Percentiles rank a stretch among this genome's conserved stretches.
Evolutionary conservation across 2,113 vertebrate genomes (phyloP).

Genomic region (Gobius niger): DNA sequence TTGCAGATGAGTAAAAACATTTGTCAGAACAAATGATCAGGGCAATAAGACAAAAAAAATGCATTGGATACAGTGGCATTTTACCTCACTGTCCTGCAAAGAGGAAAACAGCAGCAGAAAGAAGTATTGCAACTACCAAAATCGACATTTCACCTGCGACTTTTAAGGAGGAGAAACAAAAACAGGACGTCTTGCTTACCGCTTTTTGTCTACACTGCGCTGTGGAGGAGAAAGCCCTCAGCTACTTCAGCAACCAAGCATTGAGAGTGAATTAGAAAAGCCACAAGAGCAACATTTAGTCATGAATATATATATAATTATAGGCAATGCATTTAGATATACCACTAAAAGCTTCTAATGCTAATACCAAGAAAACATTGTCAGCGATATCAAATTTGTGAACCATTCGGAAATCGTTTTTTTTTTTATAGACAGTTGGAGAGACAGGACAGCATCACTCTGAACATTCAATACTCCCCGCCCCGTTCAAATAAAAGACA

Average conservation of each 20-base stretch:
- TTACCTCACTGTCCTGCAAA: conserved; percentile 77
- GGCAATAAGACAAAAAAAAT: conserved; percentile 77
- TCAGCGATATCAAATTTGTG: conserved; percentile 12
- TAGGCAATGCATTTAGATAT: conserved; percentile 54
- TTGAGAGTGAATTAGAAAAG: conserved; percentile 16
- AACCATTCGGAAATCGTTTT: conserved; percentile 47
- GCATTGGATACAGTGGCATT: conserved; percentile 63
- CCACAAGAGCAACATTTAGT: neutral
- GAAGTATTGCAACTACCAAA: conserved; percentile 53
- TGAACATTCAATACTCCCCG: conserved; percentile 27
- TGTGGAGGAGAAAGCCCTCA: conserved; percentile 79
- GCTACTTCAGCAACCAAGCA: conserved; percentile 62
- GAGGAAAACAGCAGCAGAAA: conserved; percentile 68
- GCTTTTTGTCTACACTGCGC: conserved; percentile 76
- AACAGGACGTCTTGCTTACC: conserved; percentile 70
- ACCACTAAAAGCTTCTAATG: conserved; percentile 35
- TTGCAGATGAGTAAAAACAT: conserved; percentile 79
- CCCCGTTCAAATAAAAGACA: conserved; percentile 22
- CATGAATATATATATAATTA: conserved; percentile 47
- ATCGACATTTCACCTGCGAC: conserved; percentile 63
- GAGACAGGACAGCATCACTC: conserved; percentile 73
- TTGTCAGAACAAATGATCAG: conserved; percentile 82
- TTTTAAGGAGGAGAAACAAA: neutral
- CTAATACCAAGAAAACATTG: conserved; percentile 18
- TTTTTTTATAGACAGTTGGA: conserved; percentile 71